Evolutionary conservation across 2,113 vertebrate species (phyloP).

Genomic region (Vulpes lagopus): DNA sequence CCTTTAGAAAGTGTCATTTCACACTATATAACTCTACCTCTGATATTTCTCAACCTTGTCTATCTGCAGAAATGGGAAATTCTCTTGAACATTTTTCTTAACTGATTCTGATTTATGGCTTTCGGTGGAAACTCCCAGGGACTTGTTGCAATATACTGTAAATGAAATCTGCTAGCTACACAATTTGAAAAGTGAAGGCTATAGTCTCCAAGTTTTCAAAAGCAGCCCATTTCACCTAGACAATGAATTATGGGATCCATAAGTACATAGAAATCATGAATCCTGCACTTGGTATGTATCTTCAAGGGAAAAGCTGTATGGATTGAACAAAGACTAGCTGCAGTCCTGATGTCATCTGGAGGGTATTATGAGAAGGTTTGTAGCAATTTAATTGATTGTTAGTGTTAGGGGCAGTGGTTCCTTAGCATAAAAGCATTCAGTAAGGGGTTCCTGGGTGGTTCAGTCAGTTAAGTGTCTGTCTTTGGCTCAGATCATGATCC

Average conservation of each 20-base stretch:
- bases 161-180: constrained; percentile 84
- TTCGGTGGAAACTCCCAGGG: constrained; percentile 77
- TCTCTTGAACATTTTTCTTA: constrained; percentile 84
- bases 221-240: constrained; percentile 76
- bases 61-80: constrained; percentile 84
- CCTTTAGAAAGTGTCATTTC: constrained; percentile 83
- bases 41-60: constrained; percentile 82
- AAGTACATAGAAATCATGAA: constrained; percentile 56
- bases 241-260: constrained; percentile 77
- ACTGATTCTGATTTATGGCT: constrained; percentile 84
- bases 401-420: constrained; percentile 38
- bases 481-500: neutral
- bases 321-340: constrained; percentile 42
- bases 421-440: constrained; percentile 63
- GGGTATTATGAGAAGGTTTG: constrained; percentile 72
- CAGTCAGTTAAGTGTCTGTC: neutral
- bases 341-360: constrained; percentile 56
- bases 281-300: constrained; percentile 3
- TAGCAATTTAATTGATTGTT: constrained; percentile 76
- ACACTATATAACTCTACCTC: constrained; percentile 80
- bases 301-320: constrained; percentile 71
- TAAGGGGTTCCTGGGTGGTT: neutral
- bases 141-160: constrained; percentile 85
- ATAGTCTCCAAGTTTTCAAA: constrained; percentile 78
- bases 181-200: constrained; percentile 82